Percentiles rank a stretch among this genome's conserved stretches.
Conservation (phyloP, 2,888 invertebrate species). For the Erebia aethiops region DNA sequence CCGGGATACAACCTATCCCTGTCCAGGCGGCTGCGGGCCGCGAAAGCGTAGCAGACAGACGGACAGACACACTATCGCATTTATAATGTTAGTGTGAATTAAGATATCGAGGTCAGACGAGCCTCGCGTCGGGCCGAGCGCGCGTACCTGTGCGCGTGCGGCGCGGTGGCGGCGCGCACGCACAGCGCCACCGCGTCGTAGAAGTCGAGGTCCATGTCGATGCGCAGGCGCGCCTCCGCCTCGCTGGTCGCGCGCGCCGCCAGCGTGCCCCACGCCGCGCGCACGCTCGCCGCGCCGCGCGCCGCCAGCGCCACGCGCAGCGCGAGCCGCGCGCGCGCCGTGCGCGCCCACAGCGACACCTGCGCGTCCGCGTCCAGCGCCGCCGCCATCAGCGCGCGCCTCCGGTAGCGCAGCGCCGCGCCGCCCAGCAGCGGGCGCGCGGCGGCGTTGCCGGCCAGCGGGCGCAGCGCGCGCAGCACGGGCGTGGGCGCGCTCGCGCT, state of each 20-base stretch:
- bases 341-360: constrained; percentile 53
- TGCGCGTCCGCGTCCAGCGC: constrained; percentile 49
- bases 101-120: too few species aligned
- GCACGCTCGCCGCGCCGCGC: constrained; percentile 40
- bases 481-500: constrained; percentile 58
- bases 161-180: constrained; percentile 54
- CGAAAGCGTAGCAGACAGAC: too few species aligned
- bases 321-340: constrained; percentile 45
- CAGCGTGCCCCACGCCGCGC: constrained; percentile 39
- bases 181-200: constrained; percentile 62
- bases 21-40: too few species aligned
- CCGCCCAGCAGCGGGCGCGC: constrained; percentile 42
- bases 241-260: constrained; percentile 37
- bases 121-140: not conserved
- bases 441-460: constrained; percentile 33
- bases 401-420: constrained; percentile 40
- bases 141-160: constrained; percentile 38
- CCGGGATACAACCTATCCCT: too few species aligned
- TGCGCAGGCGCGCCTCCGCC: constrained; percentile 50
- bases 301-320: constrained; percentile 43
- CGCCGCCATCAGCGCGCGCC: constrained; percentile 39
- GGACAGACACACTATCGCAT: too few species aligned
- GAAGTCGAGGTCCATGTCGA: constrained; percentile 65
- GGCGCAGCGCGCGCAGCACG: constrained; percentile 56
- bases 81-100: too few species aligned